These are phyloP conservation scores for Cydia splendana DNA, from an alignment of 1,140 invertebrate genomes.

Conservation along the genomic window DNA sequence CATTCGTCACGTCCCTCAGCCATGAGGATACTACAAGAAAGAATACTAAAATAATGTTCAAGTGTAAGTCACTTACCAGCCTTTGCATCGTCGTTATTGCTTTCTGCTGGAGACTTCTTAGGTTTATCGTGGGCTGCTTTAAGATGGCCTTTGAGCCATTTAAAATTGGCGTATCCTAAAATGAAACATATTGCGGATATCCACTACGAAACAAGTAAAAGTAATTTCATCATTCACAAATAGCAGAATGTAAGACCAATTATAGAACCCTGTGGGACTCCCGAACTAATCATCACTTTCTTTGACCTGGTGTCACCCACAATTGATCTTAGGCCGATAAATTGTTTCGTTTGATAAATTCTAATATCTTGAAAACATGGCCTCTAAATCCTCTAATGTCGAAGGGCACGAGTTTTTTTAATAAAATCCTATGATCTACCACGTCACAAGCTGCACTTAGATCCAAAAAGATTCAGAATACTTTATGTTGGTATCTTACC, in stretches of 20 bases:
- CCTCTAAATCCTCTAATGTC: no score
- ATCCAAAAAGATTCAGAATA: no score
- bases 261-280: background rate
- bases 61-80: background rate
- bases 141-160: slow-evolving; percentile 66
- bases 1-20: no score
- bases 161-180: slow-evolving; percentile 62
- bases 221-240: background rate
- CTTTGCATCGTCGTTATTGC: slow-evolving; percentile 4
- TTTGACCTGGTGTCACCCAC: background rate
- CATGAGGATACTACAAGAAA: no score
- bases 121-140: slow-evolving; percentile 59
- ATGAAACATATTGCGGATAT: slow-evolving; percentile 31
- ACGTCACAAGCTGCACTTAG: no score
- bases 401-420: no score
- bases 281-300: background rate
- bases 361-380: no score
- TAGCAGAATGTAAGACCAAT: background rate
- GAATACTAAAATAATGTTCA: no score
- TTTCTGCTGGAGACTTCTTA: slow-evolving; percentile 31
- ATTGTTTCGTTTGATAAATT: background rate
- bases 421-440: no score
- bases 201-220: background rate
- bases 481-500: slow-evolving; percentile 45
- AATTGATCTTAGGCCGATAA: background rate